These are phyloP conservation scores for Geopemphigus sp. DNA, from an alignment of 1,140 invertebrate genomes.

Conservation along the genomic window DNA sequence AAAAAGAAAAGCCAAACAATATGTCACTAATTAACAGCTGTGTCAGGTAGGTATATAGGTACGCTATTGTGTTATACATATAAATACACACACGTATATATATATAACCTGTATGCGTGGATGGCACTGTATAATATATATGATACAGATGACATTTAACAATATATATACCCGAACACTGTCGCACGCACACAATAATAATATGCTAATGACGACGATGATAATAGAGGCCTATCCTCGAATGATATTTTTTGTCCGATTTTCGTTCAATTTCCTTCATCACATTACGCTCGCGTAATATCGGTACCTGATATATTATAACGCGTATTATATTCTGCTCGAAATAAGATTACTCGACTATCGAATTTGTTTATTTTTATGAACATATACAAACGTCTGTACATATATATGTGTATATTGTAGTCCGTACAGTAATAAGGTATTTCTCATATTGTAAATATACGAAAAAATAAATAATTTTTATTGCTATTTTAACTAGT, in stretches of 20 bases:
- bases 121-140: background rate
- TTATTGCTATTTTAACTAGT: background rate
- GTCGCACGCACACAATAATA: background rate
- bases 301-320: no score
- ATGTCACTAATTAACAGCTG: slow-evolving; percentile 49
- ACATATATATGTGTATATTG: no score
- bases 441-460: no score
- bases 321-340: no score
- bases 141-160: slow-evolving; percentile 47
- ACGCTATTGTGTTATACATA: slow-evolving; percentile 2
- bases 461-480: slow-evolving; percentile 7
- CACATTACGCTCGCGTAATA: no score
- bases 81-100: background rate
- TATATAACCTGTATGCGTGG: background rate
- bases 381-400: no score
- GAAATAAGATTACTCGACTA: no score
- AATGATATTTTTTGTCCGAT: background rate
- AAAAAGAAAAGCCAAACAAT: slow-evolving; percentile 38
- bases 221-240: background rate
- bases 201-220: background rate
- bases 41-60: slow-evolving; percentile 30
- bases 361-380: no score
- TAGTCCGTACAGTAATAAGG: no score
- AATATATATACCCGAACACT: slow-evolving; percentile 13
- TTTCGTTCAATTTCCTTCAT: no score